Evolutionary conservation across 2,888 invertebrate genomes (phyloP).

Genomic region (Agrotis puta): DNA sequence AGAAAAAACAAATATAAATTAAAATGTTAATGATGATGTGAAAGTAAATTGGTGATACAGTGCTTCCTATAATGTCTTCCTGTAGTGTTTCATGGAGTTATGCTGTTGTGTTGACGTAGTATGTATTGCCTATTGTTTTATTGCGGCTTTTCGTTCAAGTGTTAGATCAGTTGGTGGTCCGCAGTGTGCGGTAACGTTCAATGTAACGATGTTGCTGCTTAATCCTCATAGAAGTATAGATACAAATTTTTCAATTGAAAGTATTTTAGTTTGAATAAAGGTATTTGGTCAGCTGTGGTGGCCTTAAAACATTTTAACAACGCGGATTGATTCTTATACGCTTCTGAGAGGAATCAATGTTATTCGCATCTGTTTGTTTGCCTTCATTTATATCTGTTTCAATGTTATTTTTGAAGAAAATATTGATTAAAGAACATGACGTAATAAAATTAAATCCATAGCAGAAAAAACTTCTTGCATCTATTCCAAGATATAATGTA

Average conservation of each 20-base stretch:
- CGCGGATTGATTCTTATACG: too few relatives aligned
- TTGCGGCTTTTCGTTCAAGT: constrained; percentile 31
- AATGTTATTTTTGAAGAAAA: too few relatives aligned
- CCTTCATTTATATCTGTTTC: too few relatives aligned
- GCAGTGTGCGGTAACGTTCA: constrained; percentile 41
- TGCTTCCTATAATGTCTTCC: constrained; percentile 65
- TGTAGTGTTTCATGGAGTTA: constrained; percentile 39
- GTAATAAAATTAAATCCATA: not conserved
- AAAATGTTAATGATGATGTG: constrained; percentile 55
- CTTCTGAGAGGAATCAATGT: too few relatives aligned
- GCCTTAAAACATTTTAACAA: too few relatives aligned
- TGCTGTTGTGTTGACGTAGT: constrained; percentile 44
- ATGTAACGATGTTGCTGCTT: not conserved
- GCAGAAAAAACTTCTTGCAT: not conserved
- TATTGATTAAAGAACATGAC: too few relatives aligned
- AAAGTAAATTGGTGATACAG: constrained; percentile 40
- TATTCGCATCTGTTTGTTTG: too few relatives aligned
- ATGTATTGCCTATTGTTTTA: constrained; percentile 28
- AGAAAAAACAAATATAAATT: constrained; percentile 28
- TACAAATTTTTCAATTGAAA: not conserved
- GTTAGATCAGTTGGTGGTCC: constrained; percentile 33
- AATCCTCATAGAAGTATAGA: not conserved
- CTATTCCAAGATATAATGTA: not conserved
- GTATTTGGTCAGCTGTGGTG: not conserved
- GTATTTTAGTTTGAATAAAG: not conserved